Conservation (phyloP, 2,888 invertebrate genomes). For the Erebia ligea region DNA sequence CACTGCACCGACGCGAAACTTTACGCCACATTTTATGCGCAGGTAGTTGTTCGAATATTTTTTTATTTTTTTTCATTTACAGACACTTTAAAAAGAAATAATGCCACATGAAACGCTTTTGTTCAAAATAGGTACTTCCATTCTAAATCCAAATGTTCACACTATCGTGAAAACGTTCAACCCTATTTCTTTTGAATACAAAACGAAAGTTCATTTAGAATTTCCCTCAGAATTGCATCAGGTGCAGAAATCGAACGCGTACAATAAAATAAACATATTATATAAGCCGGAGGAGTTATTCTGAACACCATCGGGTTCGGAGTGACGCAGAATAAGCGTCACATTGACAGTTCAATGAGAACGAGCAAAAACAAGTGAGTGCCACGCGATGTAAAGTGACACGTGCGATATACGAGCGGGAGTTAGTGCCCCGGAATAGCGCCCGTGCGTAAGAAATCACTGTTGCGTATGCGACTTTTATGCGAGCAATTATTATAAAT, state of each 20-base stretch:
- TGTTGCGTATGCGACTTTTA: slow-evolving; percentile 10
- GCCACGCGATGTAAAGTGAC: slow-evolving; percentile 35
- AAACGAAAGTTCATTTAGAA: slow-evolving; percentile 8
- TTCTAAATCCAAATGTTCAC: slow-evolving; percentile 10
- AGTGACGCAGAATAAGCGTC: slow-evolving; percentile 47
- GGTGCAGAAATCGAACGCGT: slow-evolving; percentile 29
- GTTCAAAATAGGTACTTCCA: neutral
- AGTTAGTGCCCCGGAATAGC: slow-evolving; percentile 3
- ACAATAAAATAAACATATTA: slow-evolving; percentile 38
- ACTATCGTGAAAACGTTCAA: slow-evolving; percentile 8
- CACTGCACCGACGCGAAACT: too few relatives aligned
- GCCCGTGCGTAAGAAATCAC: neutral
- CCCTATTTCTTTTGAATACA: slow-evolving; percentile 4
- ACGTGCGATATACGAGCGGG: slow-evolving; percentile 28
- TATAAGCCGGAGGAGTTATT: slow-evolving; percentile 34
- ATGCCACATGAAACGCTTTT: neutral
- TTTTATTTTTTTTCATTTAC: neutral
- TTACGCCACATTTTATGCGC: too few relatives aligned
- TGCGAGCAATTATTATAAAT: slow-evolving; percentile 5
- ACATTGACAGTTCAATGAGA: slow-evolving; percentile 46
- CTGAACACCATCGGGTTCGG: slow-evolving; percentile 35
- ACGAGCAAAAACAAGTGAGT: slow-evolving; percentile 39
- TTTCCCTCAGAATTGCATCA: slow-evolving; percentile 24
- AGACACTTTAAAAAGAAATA: neutral
- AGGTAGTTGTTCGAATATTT: too few relatives aligned